These are phyloP conservation scores for Agrilus biguttatus DNA, from an alignment of 2,888 invertebrate species.

Conservation along the genomic window DNA sequence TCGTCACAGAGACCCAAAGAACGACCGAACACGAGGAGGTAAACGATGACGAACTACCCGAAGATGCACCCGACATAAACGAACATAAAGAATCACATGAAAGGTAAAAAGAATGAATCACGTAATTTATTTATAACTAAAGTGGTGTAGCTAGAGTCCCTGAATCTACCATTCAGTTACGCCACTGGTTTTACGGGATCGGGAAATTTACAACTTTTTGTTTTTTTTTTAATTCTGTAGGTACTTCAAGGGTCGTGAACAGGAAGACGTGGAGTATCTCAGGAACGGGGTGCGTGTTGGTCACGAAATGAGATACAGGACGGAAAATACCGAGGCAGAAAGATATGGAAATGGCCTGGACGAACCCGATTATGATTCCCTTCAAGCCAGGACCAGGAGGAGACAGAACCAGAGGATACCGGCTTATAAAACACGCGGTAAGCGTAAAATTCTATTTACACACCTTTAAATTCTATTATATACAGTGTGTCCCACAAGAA, in stretches of 20 bases:
- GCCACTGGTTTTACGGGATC: too few species aligned
- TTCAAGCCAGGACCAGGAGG: conserved; percentile 60
- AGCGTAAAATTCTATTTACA: too few species aligned
- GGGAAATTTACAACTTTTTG: neutral
- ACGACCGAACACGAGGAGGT: conserved; percentile 75
- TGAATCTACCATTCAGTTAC: too few species aligned
- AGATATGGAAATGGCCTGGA: conserved; percentile 52
- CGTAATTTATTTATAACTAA: neutral
- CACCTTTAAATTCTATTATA: too few species aligned
- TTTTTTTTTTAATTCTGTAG: conserved; percentile 11
- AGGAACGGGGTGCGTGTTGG: conserved; percentile 68
- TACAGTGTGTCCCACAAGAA: conserved; percentile 21
- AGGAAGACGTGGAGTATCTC: conserved; percentile 70
- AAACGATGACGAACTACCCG: conserved; percentile 63
- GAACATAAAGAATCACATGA: conserved; percentile 34
- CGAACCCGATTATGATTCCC: conserved; percentile 63
- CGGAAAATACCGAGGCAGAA: conserved; percentile 71
- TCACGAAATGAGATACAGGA: conserved; percentile 67
- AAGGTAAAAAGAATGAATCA: conserved; percentile 15
- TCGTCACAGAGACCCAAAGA: conserved; percentile 72
- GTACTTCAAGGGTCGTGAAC: conserved; percentile 59
- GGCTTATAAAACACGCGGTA: too few species aligned
- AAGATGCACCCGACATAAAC: conserved; percentile 37
- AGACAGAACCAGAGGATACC: conserved; percentile 7
- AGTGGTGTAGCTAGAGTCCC: too few species aligned